A percentile compares a stretch with the other conserved stretches of the same genome.
These are phyloP conservation scores for Geococcyx californianus DNA, from an alignment of 2,113 vertebrate species.

Conservation along the genomic window DNA sequence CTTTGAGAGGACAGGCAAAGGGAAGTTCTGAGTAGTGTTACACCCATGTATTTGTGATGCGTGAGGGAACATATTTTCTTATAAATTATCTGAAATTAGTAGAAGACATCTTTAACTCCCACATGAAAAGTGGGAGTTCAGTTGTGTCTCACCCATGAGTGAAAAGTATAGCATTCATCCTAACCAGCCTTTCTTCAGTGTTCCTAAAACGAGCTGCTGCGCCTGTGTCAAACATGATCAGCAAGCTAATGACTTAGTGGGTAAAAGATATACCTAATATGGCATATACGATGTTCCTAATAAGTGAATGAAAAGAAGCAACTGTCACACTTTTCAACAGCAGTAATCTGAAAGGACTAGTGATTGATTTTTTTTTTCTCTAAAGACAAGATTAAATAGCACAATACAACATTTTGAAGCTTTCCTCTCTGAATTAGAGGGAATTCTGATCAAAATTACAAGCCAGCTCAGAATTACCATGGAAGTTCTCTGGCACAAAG, in stretches of 20 bases:
- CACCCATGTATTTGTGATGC: neutral
- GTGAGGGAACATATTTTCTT: neutral
- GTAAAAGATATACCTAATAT: neutral
- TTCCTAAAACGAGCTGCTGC: neutral
- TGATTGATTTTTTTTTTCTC: conserved; percentile 20
- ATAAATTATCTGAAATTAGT: neutral
- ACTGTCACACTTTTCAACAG: neutral
- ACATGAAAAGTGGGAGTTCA: neutral
- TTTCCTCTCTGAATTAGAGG: neutral
- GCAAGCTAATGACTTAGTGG: neutral
- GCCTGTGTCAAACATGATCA: neutral
- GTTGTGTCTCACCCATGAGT: neutral
- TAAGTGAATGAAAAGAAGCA: neutral
- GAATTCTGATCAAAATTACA: conserved; percentile 8
- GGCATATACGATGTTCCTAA: neutral
- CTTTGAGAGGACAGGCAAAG: neutral
- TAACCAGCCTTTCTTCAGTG: neutral
- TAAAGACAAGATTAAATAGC: neutral
- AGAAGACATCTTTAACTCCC: neutral
- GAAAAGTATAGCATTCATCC: neutral
- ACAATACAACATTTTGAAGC: neutral
- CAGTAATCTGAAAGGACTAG: neutral
- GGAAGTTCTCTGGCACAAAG: neutral
- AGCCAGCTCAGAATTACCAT: neutral
- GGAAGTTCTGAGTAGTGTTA: neutral